Percentiles rank a stretch among this genome's conserved stretches.
These are phyloP conservation scores for Aporrectodea caliginosa DNA, from an alignment of 1,140 invertebrate genomes.

Conservation along the genomic window DNA sequence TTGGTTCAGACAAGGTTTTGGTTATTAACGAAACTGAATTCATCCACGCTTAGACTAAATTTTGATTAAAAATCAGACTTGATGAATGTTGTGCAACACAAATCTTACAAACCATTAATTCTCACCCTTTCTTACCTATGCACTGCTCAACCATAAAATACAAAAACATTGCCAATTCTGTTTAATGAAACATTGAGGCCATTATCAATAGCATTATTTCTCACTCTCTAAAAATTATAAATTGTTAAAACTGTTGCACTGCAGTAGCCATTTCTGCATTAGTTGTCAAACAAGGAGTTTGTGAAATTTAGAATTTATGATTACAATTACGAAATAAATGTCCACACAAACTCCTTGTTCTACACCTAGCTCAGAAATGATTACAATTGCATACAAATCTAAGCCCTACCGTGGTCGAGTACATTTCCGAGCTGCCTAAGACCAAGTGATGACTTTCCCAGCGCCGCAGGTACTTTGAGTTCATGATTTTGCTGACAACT, in stretches of 20 bases:
- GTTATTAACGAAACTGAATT: no score
- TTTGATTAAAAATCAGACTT: no score
- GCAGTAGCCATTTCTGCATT: neutral
- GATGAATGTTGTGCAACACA: no score
- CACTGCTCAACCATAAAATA: no score
- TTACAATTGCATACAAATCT: neutral
- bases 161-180: no score
- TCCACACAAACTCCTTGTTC: no score
- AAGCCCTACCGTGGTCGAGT: conserved; percentile 70
- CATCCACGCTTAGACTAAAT: no score
- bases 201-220: no score
- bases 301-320: neutral
- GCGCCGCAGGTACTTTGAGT: conserved; percentile 72
- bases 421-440: conserved; percentile 67
- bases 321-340: neutral
- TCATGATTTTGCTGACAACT: conserved; percentile 75
- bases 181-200: no score
- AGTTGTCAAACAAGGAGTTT: neutral
- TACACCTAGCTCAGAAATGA: neutral
- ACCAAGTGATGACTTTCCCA: conserved; percentile 76
- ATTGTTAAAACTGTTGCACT: neutral
- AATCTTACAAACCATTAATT: no score
- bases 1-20: no score
- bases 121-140: no score
- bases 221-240: neutral